phyloP scores from a whole-genome alignment of 2,888 invertebrate genomes.

The Rhingia campestris region DNA sequence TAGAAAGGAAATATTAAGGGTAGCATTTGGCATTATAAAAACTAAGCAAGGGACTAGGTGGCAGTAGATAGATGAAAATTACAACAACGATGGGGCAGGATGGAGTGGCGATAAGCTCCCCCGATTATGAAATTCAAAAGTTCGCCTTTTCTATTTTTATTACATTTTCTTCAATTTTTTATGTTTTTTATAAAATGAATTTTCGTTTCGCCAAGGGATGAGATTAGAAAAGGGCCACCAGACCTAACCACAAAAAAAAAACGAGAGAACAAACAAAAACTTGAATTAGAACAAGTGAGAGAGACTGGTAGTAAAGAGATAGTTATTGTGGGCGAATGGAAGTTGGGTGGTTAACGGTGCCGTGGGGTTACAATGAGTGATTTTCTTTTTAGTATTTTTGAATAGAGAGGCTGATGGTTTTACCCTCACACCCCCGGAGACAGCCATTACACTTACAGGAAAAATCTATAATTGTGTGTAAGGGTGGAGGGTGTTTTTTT shows the following conservation, averaged over 20 bases:
- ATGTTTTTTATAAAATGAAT: constrained; percentile 42
- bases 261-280: constrained; percentile 15
- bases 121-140: constrained; percentile 73
- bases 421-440: constrained; percentile 22
- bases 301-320: constrained; percentile 58
- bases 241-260: background rate
- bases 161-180: constrained; percentile 59
- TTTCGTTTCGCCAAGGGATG: constrained; percentile 41
- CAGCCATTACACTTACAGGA: constrained; percentile 67
- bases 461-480: constrained; percentile 68
- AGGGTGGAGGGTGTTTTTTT: constrained; percentile 1
- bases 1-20: constrained; percentile 59
- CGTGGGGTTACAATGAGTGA: constrained; percentile 62
- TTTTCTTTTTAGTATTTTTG: constrained; percentile 70
- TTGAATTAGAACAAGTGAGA: constrained; percentile 52
- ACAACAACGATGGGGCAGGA: background rate
- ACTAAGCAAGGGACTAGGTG: constrained; percentile 59
- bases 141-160: constrained; percentile 68
- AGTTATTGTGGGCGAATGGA: constrained; percentile 48
- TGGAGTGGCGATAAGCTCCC: background rate
- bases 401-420: constrained; percentile 55
- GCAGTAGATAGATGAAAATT: constrained; percentile 14
- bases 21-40: constrained; percentile 62
- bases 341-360: constrained; percentile 26
- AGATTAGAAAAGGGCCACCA: constrained; percentile 60